Evolutionary conservation across 64 coral and sea anemone species (phyloP), one percentile per base, ranked within the genome.

Genomic region (Montipora foliosa): DNA sequence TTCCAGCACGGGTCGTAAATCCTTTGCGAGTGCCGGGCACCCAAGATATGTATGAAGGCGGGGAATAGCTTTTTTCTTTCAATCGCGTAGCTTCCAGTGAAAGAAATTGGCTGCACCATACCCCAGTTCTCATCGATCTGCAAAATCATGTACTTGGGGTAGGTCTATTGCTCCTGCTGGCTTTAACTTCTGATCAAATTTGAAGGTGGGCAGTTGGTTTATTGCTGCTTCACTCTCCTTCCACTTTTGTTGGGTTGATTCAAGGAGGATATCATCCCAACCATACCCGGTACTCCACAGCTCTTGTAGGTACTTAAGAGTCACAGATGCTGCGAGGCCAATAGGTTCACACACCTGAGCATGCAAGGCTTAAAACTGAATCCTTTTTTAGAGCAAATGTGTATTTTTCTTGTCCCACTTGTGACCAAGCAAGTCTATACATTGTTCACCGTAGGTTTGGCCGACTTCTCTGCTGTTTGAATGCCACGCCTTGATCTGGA

Each of bases 61-160:
- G 17, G 94, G 81, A 3, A 95, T 84, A 49, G 94, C 83, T 29
- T 81, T 87, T 44, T 91, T 22, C 85, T 83, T 95, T 95, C 9
- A 91, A 62, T 95, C 57, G 17, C 5, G 13, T 1, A 90, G 71
- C 20, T 85, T 77, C 93, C 88, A 90, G 76, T 72, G 52, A 8
- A 95, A 29, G 74, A 95, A 95, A 44, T 79, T 71, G 12, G 71
- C 88, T 21, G 89, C 81, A 0, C 81, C 81, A 66, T 91, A 91
- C 1, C 74, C 89, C 21, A 87, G 53, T 60, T 91, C 89, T 74
- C 94, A 75, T 95, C 89, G 89, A 59, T 95, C 89, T 1, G 58
- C 66, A 89, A 95, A 95, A 21, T 75, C 75, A 44, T 95, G 93
- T 20, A 95, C 64, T 86, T 95, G 84, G 22, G 94, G 88, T 20